Percentiles rank a stretch among this genome's conserved stretches.
phyloP scores from a whole-genome alignment of 2,888 invertebrate genomes.

The Portevinia maculata region DNA sequence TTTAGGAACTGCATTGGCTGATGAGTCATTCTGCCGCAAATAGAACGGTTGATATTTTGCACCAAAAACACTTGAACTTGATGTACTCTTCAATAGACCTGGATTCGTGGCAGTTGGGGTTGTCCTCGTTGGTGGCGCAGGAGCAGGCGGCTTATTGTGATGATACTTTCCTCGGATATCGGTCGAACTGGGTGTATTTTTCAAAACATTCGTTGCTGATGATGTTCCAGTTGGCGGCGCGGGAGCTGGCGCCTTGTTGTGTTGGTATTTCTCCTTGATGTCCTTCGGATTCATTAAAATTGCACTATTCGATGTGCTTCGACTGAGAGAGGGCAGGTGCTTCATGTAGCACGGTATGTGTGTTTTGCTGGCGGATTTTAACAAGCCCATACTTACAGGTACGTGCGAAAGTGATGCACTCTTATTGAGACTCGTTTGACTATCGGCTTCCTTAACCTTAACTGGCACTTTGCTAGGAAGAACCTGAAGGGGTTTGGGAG shows the following conservation, averaged over 20 bases:
- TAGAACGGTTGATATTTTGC: constrained; percentile 76
- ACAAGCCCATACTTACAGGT: constrained; percentile 75
- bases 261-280: constrained; percentile 60
- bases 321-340: constrained; percentile 80
- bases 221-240: constrained; percentile 30
- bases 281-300: constrained; percentile 76
- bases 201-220: constrained; percentile 69
- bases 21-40: constrained; percentile 74
- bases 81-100: constrained; percentile 81
- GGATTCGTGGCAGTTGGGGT: constrained; percentile 55
- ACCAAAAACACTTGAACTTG: constrained; percentile 81
- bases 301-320: constrained; percentile 82
- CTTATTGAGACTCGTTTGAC: constrained; percentile 78
- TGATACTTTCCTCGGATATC: constrained; percentile 55
- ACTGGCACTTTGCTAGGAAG: constrained; percentile 78
- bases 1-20: constrained; percentile 35
- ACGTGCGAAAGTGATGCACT: constrained; percentile 81
- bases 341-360: constrained; percentile 82
- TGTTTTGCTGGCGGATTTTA: constrained; percentile 79
- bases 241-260: constrained; percentile 59
- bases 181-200: constrained; percentile 61
- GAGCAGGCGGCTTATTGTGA: constrained; percentile 61
- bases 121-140: constrained; percentile 46
- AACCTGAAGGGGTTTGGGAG: constrained; percentile 36
- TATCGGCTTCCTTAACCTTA: constrained; percentile 74